Evolutionary conservation across 2,888 invertebrate genomes (phyloP).

Genomic region (Epinotia brunnichana): DNA sequence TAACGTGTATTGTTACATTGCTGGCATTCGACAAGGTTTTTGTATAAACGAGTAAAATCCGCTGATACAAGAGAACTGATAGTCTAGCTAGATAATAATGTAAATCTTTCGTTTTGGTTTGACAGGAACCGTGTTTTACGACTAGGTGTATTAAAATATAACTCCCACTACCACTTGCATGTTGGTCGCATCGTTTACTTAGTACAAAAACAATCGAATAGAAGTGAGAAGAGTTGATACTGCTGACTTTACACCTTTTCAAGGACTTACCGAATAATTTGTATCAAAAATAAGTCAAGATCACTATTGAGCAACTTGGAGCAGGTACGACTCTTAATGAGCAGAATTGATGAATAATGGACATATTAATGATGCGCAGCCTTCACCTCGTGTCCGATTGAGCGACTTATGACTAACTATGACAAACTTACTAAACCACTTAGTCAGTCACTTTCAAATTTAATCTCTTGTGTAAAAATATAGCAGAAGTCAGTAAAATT

Average conservation of each 20-base stretch:
- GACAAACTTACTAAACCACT: conserved; percentile 29
- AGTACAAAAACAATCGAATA: not conserved
- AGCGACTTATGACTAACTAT: conserved; percentile 41
- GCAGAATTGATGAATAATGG: conserved; percentile 43
- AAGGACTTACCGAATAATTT: conserved; percentile 32
- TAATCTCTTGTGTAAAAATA: not conserved
- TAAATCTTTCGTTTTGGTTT: conserved; percentile 3
- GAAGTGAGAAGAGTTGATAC: not conserved
- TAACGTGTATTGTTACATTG: conserved; percentile 34
- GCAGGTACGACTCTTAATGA: conserved; percentile 37
- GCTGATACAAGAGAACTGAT: not conserved
- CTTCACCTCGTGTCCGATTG: conserved; percentile 45
- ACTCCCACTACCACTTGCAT: not conserved
- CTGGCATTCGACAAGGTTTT: conserved; percentile 33
- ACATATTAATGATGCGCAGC: conserved; percentile 40
- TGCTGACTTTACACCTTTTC: conserved; percentile 13
- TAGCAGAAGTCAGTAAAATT: not conserved
- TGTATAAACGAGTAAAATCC: not conserved
- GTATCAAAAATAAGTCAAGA: conserved; percentile 42
- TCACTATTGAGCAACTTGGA: conserved; percentile 43
- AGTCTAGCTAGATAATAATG: not conserved
- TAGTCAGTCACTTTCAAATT: conserved; percentile 10
- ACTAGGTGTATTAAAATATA: not conserved
- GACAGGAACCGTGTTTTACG: not conserved
- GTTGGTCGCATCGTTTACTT: not conserved